Percentiles rank a stretch among this genome's conserved stretches.
Conservation (phyloP, 2,113 vertebrate species). For the Dipodomys stephensi region DNA sequence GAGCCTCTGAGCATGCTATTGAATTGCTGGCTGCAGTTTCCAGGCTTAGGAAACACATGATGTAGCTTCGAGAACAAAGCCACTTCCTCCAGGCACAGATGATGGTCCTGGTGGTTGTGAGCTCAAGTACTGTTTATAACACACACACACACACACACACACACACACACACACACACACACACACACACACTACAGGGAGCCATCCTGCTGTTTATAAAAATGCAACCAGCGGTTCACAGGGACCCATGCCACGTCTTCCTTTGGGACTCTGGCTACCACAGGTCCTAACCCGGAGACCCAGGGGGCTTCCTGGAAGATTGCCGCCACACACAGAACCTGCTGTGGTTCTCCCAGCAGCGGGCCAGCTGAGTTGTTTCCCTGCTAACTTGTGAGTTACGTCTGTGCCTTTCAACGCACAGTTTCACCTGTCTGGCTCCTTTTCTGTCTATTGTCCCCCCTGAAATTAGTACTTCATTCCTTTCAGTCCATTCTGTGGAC, state of each 20-base stretch:
- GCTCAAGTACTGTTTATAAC: too few relatives aligned
- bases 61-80: not conserved
- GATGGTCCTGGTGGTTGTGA: too few relatives aligned
- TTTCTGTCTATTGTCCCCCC: not conserved
- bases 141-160: too few relatives aligned
- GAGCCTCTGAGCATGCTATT: not conserved
- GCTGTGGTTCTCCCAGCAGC: too few relatives aligned
- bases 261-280: too few relatives aligned
- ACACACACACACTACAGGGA: too few relatives aligned
- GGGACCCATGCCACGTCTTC: not conserved
- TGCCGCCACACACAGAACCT: too few relatives aligned
- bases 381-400: too few relatives aligned
- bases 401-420: not conserved
- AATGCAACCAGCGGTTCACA: not conserved
- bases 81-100: not conserved
- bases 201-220: not conserved
- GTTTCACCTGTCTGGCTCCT: not conserved
- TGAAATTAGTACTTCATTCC: too few relatives aligned
- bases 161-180: too few relatives aligned
- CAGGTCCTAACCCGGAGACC: too few relatives aligned
- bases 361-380: accelerated
- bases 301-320: accelerated
- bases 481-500: too few relatives aligned
- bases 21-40: not conserved
- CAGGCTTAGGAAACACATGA: not conserved